phyloP scores from a whole-genome alignment of 2,797 vertebrate species.

The Taenioides sp. region DNA sequence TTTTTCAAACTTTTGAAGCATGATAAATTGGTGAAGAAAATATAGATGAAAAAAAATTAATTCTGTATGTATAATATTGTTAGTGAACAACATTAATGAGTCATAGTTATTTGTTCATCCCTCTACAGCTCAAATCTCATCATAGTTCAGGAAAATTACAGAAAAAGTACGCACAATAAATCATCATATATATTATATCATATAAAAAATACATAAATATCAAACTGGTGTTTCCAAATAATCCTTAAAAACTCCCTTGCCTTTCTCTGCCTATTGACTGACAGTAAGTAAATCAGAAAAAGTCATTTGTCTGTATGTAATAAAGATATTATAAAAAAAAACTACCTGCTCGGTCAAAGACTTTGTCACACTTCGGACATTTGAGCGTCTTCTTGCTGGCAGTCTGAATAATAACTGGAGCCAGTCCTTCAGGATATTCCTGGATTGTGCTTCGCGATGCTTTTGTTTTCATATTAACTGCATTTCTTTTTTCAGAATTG shows the following conservation, averaged over 20 bases:
- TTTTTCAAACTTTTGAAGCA: too few species aligned
- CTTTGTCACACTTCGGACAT: slow-evolving; percentile 96
- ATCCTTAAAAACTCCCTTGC: not conserved
- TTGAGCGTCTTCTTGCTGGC: slow-evolving; percentile 89
- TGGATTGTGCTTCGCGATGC: slow-evolving; percentile 53
- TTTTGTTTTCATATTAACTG: slow-evolving; percentile 66
- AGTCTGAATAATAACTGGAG: slow-evolving; percentile 85
- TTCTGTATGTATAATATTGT: too few species aligned
- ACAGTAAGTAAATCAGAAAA: not conserved
- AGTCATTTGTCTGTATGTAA: not conserved
- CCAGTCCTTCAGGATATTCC: slow-evolving; percentile 84
- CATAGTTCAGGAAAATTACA: too few species aligned
- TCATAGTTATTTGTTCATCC: too few species aligned
- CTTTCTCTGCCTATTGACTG: not conserved
- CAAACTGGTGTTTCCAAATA: not conserved
- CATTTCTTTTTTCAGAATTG: slow-evolving; percentile 65
- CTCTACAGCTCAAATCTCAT: too few species aligned
- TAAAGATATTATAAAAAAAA: not conserved
- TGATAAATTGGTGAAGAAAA: too few species aligned
- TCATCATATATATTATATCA: too few species aligned
- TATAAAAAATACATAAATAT: too few species aligned
- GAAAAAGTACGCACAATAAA: too few species aligned
- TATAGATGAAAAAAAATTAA: too few species aligned
- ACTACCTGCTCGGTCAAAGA: slow-evolving; percentile 94
- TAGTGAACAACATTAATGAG: too few species aligned